phyloP scores from a whole-genome alignment of 1,140 invertebrate species.

The Arctopsyche grandis region DNA sequence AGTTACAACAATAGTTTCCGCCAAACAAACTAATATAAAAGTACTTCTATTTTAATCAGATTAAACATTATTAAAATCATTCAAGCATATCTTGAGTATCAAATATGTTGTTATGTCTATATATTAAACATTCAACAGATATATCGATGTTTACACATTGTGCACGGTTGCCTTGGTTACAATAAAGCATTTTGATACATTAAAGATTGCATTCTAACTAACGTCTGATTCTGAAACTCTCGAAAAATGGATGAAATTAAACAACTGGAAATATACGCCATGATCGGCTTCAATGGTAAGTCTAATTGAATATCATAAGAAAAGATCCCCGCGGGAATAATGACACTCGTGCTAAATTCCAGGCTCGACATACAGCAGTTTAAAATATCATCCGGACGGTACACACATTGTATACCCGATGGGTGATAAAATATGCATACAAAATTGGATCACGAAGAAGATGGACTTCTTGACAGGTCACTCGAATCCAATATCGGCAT shows the following conservation, averaged over 20 bases:
- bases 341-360: constrained; percentile 29
- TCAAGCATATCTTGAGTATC: too few species aligned
- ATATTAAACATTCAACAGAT: too few species aligned
- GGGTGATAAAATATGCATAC: constrained; percentile 85
- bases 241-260: constrained; percentile 62
- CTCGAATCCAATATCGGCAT: constrained; percentile 82
- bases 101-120: too few species aligned
- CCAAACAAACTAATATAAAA: too few species aligned
- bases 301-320: background rate
- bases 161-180: background rate
- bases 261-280: constrained; percentile 71
- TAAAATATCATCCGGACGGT: constrained; percentile 82
- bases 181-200: background rate
- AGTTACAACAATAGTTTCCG: too few species aligned
- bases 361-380: constrained; percentile 76
- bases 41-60: too few species aligned
- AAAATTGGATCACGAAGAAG: constrained; percentile 75
- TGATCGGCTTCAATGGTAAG: constrained; percentile 80
- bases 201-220: background rate
- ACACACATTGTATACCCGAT: constrained; percentile 83
- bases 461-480: constrained; percentile 86
- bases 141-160: too few species aligned
- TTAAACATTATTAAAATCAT: too few species aligned
- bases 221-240: background rate
- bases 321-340: background rate